Evolutionary conservation across 2,888 invertebrate species (phyloP).

Genomic region (Troides oblongomaculatus): DNA sequence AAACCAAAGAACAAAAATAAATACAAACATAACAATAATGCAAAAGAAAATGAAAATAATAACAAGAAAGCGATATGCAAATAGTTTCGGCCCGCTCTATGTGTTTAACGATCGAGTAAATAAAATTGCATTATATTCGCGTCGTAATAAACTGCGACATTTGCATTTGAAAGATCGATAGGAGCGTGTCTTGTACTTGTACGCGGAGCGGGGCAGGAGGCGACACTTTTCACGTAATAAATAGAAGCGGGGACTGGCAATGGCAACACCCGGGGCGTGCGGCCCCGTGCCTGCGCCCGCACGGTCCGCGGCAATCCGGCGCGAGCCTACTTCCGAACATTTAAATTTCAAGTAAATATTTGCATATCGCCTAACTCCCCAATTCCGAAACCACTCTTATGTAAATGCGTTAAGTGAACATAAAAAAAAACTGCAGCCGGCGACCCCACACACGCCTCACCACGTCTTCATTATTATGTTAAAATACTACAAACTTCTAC

Average conservation of each 20-base stretch:
- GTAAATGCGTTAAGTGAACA: conserved; percentile 68
- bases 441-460: conserved; percentile 68
- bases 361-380: conserved; percentile 78
- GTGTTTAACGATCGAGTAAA: conserved; percentile 43
- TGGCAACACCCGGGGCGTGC: conserved; percentile 65
- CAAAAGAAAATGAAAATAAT: conserved; percentile 45
- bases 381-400: conserved; percentile 66
- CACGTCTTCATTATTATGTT: conserved; percentile 63
- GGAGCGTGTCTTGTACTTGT: conserved; percentile 52
- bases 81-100: conserved; percentile 48
- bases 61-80: conserved; percentile 74
- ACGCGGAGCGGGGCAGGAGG: conserved; percentile 50
- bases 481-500: conserved; percentile 58
- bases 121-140: conserved; percentile 47
- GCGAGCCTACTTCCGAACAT: conserved; percentile 53
- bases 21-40: conserved; percentile 76
- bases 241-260: conserved; percentile 52
- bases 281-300: conserved; percentile 49
- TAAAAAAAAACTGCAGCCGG: conserved; percentile 63
- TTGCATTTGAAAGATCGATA: conserved; percentile 71
- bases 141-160: conserved; percentile 46
- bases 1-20: conserved; percentile 75
- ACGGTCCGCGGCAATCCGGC: conserved; percentile 33
- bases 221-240: conserved; percentile 61
- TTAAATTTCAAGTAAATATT: conserved; percentile 74